A percentile compares a stretch with the other conserved stretches of the same genome.
Conservation (phyloP, 30 jellyfish, hydroid and myxozoan genomes). For the Nemopilema nomurai region DNA sequence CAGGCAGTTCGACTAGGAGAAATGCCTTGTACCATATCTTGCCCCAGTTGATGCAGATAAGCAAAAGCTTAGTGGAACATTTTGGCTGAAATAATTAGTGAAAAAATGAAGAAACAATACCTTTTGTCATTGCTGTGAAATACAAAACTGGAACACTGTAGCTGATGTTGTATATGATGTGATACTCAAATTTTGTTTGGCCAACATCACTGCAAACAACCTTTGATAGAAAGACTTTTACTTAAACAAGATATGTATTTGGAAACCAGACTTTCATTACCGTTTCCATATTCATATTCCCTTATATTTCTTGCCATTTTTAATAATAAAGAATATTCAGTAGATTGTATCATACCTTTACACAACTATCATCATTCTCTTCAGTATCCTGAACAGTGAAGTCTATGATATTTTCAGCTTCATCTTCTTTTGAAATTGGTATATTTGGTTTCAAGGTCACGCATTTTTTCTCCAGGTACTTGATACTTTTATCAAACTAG, state of each 20-base stretch:
- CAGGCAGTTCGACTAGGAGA: no score
- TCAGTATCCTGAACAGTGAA: neutral
- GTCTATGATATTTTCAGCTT: neutral
- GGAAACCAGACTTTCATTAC: no score
- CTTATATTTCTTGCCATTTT: neutral
- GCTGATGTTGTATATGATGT: conserved; percentile 71
- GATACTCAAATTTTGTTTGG: conserved; percentile 49
- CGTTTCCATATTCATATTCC: no score
- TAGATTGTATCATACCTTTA: conserved; percentile 5
- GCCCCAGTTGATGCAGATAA: no score
- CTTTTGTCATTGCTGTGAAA: conserved; percentile 54
- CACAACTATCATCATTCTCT: conserved; percentile 20
- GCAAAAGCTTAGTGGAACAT: neutral
- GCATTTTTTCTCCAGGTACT: conserved; percentile 7
- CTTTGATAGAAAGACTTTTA: neutral
- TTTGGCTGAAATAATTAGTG: neutral
- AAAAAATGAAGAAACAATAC: conserved; percentile 24
- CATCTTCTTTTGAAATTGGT: neutral
- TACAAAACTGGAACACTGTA: conserved; percentile 87
- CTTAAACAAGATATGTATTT: neutral
- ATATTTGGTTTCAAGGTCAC: no score
- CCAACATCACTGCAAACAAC: neutral
- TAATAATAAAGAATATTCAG: neutral
- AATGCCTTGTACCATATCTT: no score
- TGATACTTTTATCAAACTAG: neutral